Evolutionary conservation across 2,113 vertebrate genomes (phyloP).

Genomic region (Lipophrys pholis): DNA sequence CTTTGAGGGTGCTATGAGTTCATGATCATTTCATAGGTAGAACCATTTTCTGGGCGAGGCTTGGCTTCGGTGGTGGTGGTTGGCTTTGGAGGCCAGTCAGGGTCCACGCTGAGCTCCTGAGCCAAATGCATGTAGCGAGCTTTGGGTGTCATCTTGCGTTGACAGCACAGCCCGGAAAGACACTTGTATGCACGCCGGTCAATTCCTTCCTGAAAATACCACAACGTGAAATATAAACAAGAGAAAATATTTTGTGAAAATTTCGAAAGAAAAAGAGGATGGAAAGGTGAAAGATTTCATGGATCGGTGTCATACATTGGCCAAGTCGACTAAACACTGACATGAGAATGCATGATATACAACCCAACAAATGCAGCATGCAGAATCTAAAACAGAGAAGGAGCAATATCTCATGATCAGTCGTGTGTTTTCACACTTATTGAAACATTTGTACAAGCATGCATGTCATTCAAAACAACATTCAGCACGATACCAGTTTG

Average conservation of each 20-base stretch:
- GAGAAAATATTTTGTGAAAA: conserved; percentile 21
- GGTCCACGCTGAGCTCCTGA: conserved; percentile 94
- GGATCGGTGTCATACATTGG: not conserved
- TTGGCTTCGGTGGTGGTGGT: conserved; percentile 96
- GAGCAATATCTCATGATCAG: not conserved
- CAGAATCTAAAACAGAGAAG: conserved; percentile 26
- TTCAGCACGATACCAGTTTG: conserved; percentile 31
- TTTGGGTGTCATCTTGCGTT: conserved; percentile 85
- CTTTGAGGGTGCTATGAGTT: conserved; percentile 82
- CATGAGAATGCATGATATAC: conserved; percentile 10
- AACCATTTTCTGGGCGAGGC: conserved; percentile 84
- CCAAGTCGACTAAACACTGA: conserved; percentile 7
- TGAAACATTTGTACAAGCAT: conserved; percentile 17
- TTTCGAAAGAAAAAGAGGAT: not conserved
- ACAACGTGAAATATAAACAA: conserved; percentile 31
- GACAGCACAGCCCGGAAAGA: conserved; percentile 83
- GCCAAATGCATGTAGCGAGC: conserved; percentile 97
- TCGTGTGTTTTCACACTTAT: no score
- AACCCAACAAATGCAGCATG: conserved; percentile 18
- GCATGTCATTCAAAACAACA: conserved; percentile 55
- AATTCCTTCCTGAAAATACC: conserved; percentile 82
- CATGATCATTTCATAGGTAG: conserved; percentile 87
- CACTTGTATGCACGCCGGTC: conserved; percentile 81
- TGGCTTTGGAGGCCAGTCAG: conserved; percentile 97
- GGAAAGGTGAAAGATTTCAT: not conserved